Percentiles rank a stretch among this genome's conserved stretches.
These are phyloP conservation scores for Phylloscopus trochiloides DNA, from an alignment of 2,113 vertebrate genomes.

Conservation along the genomic window DNA sequence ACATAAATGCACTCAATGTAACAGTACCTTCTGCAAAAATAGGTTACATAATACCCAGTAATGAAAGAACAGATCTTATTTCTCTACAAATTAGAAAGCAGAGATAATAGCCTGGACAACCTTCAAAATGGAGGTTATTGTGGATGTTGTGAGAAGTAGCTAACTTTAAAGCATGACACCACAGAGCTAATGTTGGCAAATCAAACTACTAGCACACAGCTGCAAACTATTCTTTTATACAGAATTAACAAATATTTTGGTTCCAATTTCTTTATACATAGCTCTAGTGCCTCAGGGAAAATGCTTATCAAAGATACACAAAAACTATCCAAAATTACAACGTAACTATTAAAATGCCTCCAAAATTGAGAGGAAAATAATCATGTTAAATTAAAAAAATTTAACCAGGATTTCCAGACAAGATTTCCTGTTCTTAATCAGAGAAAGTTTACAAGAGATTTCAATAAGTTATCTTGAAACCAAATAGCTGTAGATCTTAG, in stretches of 20 bases:
- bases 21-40: slow-evolving; percentile 85
- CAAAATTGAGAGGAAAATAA: slow-evolving; percentile 78
- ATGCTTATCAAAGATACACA: slow-evolving; percentile 73
- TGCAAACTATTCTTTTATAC: slow-evolving; percentile 65
- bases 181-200: slow-evolving; percentile 68
- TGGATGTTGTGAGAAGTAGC: slow-evolving; percentile 56
- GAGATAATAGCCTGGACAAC: slow-evolving; percentile 66
- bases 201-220: slow-evolving; percentile 66
- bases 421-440: slow-evolving; percentile 73
- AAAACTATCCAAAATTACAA: slow-evolving; percentile 79
- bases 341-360: slow-evolving; percentile 81
- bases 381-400: slow-evolving; percentile 78
- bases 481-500: slow-evolving; percentile 70
- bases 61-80: slow-evolving; percentile 75
- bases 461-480: slow-evolving; percentile 82
- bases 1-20: slow-evolving; percentile 81
- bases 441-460: slow-evolving; percentile 75
- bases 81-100: slow-evolving; percentile 77
- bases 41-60: slow-evolving; percentile 83
- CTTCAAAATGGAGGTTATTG: slow-evolving; percentile 70
- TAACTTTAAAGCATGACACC: slow-evolving; percentile 64
- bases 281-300: slow-evolving; percentile 70
- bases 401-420: slow-evolving; percentile 71
- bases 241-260: slow-evolving; percentile 58
- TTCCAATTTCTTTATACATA: slow-evolving; percentile 59